Conservation (phyloP, 37 sponge, comb jelly and placozoan genomes). For the Ephydatia muelleri region DNA sequence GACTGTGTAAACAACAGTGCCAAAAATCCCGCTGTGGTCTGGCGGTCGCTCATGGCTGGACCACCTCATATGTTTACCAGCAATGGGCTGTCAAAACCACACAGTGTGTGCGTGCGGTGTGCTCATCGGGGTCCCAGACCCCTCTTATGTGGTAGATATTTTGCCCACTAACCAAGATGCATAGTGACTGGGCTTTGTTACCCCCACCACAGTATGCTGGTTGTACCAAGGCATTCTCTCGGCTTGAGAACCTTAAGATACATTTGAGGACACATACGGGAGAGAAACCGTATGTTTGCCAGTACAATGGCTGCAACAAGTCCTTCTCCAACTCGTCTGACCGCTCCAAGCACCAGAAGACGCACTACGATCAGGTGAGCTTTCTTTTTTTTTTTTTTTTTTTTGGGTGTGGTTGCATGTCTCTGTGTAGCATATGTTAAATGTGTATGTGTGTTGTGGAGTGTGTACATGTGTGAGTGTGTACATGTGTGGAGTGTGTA, state of each 20-base stretch:
- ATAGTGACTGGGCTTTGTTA: not conserved
- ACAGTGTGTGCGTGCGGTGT: too few relatives aligned
- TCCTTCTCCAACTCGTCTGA: slow-evolving; percentile 97
- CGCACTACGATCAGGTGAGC: slow-evolving; percentile 84
- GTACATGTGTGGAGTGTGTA: not conserved
- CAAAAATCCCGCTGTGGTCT: too few relatives aligned
- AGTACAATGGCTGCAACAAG: slow-evolving; percentile 77
- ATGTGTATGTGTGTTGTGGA: not conserved
- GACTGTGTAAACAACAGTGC: too few relatives aligned
- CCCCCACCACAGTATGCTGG: slow-evolving; percentile 69
- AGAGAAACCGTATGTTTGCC: slow-evolving; percentile 87
- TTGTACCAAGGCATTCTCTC: slow-evolving; percentile 90
- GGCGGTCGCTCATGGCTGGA: too few relatives aligned
- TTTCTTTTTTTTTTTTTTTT: not conserved
- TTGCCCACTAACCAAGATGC: too few relatives aligned
- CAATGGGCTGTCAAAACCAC: too few relatives aligned
- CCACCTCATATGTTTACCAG: too few relatives aligned
- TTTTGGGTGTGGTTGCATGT: not conserved
- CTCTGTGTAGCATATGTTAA: not conserved
- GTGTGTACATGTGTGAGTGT: not conserved
- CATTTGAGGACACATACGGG: slow-evolving; percentile 95
- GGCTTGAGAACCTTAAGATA: slow-evolving; percentile 94
- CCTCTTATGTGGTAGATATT: too few relatives aligned
- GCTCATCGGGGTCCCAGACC: too few relatives aligned
- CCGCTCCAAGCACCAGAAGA: slow-evolving; percentile 90